Conservation (phyloP, 2,888 invertebrate genomes). For the Capitulum mitella region DNA sequence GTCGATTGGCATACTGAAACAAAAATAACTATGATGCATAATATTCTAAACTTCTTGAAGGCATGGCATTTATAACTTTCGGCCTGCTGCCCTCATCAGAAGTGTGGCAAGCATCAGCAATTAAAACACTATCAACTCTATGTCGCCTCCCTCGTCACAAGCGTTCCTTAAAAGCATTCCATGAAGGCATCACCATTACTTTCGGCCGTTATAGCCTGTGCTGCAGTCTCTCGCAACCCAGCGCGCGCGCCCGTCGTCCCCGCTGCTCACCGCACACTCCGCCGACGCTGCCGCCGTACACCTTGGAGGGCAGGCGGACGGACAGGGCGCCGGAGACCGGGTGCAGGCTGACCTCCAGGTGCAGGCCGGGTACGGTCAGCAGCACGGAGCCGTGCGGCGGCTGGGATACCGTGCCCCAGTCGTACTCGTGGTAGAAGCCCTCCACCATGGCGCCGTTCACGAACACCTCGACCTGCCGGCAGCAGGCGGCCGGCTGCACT, state of each 20-base stretch:
- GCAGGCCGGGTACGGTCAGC: slow-evolving; percentile 58
- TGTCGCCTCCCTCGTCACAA: too few relatives aligned
- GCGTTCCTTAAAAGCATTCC: too few relatives aligned
- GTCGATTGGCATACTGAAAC: too few relatives aligned
- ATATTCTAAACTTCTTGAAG: too few relatives aligned
- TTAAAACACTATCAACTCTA: too few relatives aligned
- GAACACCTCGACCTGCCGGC: slow-evolving; percentile 48
- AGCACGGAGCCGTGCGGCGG: slow-evolving; percentile 38
- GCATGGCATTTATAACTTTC: too few relatives aligned
- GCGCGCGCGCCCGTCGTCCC: not conserved
- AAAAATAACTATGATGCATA: too few relatives aligned
- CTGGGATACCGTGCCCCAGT: slow-evolving; percentile 56
- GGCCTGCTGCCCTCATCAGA: too few relatives aligned
- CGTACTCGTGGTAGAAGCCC: slow-evolving; percentile 52
- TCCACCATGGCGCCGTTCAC: slow-evolving; percentile 48
- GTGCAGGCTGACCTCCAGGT: slow-evolving; percentile 57
- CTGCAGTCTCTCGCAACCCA: too few relatives aligned
- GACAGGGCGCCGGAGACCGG: slow-evolving; percentile 46
- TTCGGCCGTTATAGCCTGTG: too few relatives aligned
- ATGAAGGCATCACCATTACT: too few relatives aligned
- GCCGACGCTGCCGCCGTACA: slow-evolving; percentile 63
- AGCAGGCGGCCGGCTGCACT: slow-evolving; percentile 31
- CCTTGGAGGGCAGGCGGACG: slow-evolving; percentile 62
- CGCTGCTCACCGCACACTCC: slow-evolving; percentile 70
- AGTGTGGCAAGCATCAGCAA: too few relatives aligned